Evolutionary conservation across 2,797 vertebrate genomes (phyloP).

Genomic region (Apodemus agrarius): DNA sequence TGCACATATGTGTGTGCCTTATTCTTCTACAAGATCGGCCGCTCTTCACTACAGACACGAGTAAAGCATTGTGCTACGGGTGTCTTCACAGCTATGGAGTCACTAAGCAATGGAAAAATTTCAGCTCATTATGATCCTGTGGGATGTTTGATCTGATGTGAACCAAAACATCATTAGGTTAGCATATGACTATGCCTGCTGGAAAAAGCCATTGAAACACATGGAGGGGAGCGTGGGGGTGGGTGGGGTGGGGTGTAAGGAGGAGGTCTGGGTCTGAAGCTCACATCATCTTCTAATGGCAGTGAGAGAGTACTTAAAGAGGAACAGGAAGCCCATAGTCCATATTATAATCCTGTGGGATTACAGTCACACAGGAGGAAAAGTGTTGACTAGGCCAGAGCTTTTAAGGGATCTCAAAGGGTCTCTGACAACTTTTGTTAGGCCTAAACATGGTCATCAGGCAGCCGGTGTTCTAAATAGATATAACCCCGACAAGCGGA

Average conservation of each 20-base stretch:
- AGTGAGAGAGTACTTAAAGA: background rate
- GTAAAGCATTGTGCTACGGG: background rate
- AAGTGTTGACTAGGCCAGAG: background rate
- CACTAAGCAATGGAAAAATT: background rate
- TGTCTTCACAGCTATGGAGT: background rate
- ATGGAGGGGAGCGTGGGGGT: background rate
- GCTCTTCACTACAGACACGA: background rate
- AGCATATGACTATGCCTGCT: background rate
- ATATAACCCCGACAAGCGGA: too few relatives aligned
- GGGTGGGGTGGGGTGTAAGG: too few relatives aligned
- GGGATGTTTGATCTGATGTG: background rate
- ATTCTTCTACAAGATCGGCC: background rate
- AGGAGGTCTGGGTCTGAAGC: background rate
- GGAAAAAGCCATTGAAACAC: background rate
- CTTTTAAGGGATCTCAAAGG: background rate
- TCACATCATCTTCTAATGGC: background rate
- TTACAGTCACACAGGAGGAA: background rate
- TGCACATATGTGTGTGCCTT: background rate
- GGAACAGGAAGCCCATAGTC: too few relatives aligned
- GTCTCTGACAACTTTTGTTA: background rate
- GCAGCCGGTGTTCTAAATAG: background rate
- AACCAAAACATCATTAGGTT: background rate
- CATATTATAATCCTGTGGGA: background rate
- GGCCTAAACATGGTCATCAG: background rate
- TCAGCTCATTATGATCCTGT: background rate